Conservation (phyloP, 2,113 vertebrate genomes). For the Dasyurus viverrinus region DNA sequence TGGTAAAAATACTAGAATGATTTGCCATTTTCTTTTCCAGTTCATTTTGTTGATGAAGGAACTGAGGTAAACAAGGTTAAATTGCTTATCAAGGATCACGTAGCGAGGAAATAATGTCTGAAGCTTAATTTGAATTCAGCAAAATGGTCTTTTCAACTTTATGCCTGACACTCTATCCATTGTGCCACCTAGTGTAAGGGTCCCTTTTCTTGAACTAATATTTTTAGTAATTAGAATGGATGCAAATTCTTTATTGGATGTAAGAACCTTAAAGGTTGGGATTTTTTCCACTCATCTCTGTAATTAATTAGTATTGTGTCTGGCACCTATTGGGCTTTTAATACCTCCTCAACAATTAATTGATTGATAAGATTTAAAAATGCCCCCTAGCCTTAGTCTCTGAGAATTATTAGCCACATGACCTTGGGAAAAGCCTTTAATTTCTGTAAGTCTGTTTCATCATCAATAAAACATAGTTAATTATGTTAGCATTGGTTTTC, state of each 20-base stretch:
- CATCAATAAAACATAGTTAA: too few relatives aligned
- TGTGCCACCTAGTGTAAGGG: not conserved
- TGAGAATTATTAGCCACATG: too few relatives aligned
- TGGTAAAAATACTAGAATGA: too few relatives aligned
- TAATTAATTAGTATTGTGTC: not conserved
- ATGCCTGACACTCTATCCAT: not conserved
- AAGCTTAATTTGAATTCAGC: not conserved
- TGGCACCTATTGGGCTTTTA: too few relatives aligned
- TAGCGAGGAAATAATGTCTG: not conserved
- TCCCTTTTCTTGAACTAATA: not conserved
- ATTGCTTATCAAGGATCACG: not conserved
- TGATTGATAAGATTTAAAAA: too few relatives aligned
- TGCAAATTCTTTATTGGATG: not conserved
- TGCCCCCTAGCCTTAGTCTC: too few relatives aligned
- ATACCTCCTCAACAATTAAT: too few relatives aligned
- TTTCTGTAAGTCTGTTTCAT: too few relatives aligned
- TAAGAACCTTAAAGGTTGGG: not conserved
- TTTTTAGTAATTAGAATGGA: not conserved
- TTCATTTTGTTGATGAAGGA: not conserved
- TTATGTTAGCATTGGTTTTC: too few relatives aligned
- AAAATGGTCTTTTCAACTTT: not conserved
- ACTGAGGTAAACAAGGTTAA: not conserved
- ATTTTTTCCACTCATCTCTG: constrained; percentile 25
- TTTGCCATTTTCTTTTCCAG: not conserved
- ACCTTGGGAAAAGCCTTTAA: too few relatives aligned